A percentile compares a stretch with the other conserved stretches of the same genome.
These are phyloP conservation scores for Lithodes maja DNA, from an alignment of 2,888 invertebrate species.

Conservation along the genomic window DNA sequence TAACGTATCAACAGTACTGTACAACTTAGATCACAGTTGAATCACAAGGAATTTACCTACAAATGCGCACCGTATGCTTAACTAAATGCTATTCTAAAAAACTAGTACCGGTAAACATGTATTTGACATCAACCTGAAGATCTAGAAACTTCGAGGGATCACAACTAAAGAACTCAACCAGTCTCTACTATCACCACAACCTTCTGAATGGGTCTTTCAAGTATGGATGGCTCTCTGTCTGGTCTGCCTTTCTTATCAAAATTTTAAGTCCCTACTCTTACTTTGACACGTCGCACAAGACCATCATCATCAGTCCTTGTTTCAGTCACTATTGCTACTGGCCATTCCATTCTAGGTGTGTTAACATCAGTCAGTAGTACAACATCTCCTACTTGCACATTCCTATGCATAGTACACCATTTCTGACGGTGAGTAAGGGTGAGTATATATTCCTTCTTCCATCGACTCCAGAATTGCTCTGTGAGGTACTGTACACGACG, in stretches of 20 bases:
- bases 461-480: constrained; percentile 4
- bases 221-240: not conserved
- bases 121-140: too few species aligned
- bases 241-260: constrained; percentile 4
- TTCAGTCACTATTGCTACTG: not conserved
- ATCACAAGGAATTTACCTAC: too few species aligned
- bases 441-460: constrained; percentile 2
- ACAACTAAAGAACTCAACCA: too few species aligned
- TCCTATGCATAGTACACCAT: not conserved
- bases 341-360: constrained; percentile 4
- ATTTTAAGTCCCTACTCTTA: not conserved
- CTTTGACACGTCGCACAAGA: not conserved
- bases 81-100: too few species aligned
- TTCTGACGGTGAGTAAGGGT: not conserved
- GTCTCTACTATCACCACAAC: not conserved
- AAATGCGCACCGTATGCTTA: too few species aligned
- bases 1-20: too few species aligned
- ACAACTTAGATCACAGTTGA: too few species aligned
- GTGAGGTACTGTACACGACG: not conserved
- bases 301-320: not conserved
- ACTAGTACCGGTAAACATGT: too few species aligned
- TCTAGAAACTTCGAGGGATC: too few species aligned
- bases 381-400: not conserved
- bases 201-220: constrained; percentile 3
- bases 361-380: not conserved